Evolutionary conservation across 1,140 invertebrate genomes (phyloP).

Genomic region (Zaprionus camerounensis): DNA sequence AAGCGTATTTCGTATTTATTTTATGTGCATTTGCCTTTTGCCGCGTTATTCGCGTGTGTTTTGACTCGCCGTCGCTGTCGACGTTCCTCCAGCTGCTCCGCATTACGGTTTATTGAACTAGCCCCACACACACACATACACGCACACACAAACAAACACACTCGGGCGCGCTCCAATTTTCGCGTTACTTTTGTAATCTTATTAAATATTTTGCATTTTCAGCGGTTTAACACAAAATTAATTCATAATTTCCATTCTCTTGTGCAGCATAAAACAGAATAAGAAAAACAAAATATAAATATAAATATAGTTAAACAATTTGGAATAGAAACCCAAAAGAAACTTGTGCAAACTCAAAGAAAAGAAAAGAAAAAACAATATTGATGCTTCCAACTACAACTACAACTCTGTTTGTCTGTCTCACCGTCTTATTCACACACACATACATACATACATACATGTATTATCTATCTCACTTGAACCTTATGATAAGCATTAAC

Average conservation of each 20-base stretch:
- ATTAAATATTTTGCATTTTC: constrained; percentile 39
- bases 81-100: not conserved
- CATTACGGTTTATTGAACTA: constrained; percentile 62
- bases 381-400: constrained; percentile 13
- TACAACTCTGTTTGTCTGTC: constrained; percentile 26
- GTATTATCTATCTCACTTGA: not conserved
- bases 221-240: constrained; percentile 41
- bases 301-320: constrained; percentile 1
- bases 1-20: constrained; percentile 64
- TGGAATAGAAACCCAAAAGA: constrained; percentile 27
- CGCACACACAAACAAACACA: not conserved
- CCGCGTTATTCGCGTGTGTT: constrained; percentile 71
- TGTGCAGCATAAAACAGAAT: constrained; percentile 35
- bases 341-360: constrained; percentile 49
- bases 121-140: not conserved
- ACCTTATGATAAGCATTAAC: constrained; percentile 32
- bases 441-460: too few species aligned
- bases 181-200: constrained; percentile 3
- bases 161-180: constrained; percentile 16
- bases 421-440: not conserved
- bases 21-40: constrained; percentile 73
- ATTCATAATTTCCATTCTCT: constrained; percentile 58
- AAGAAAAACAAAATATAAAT: constrained; percentile 16
- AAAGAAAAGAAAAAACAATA: constrained; percentile 25
- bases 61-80: constrained; percentile 25